phyloP scores from a whole-genome alignment of 2,797 vertebrate species.

The Lacerta viridis region DNA sequence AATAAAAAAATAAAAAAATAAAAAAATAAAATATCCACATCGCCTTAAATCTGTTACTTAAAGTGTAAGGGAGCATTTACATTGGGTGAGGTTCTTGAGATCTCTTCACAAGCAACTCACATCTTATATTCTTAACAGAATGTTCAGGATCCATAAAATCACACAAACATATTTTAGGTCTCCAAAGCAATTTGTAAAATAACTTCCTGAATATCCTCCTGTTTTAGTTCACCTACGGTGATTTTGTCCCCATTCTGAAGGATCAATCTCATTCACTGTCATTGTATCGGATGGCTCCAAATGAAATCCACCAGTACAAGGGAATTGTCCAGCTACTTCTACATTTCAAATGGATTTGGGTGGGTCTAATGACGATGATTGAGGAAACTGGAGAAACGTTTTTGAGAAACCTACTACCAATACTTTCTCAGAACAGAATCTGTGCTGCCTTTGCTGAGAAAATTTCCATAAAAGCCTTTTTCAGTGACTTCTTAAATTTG shows the following conservation, averaged over 20 bases:
- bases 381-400: background rate
- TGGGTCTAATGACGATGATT: background rate
- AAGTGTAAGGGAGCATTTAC: too few relatives aligned
- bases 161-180: too few relatives aligned
- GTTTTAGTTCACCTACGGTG: constrained; percentile 14
- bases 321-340: background rate
- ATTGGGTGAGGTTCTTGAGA: too few relatives aligned
- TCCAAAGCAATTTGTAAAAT: too few relatives aligned
- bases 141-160: too few relatives aligned
- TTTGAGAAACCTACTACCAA: background rate
- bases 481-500: background rate
- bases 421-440: background rate
- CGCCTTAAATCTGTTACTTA: too few relatives aligned
- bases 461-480: background rate
- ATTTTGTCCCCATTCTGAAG: background rate
- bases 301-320: constrained; percentile 10
- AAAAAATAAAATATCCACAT: too few relatives aligned
- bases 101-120: too few relatives aligned
- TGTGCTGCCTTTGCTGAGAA: constrained; percentile 13
- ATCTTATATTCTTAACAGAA: too few relatives aligned
- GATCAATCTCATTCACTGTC: background rate
- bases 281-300: background rate
- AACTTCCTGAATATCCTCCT: background rate
- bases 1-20: too few relatives aligned
- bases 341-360: constrained; percentile 26